Evolutionary conservation across 2,797 vertebrate genomes (phyloP), one percentile per base, ranked within the genome.

Genomic region (Onychomys torridus): DNA sequence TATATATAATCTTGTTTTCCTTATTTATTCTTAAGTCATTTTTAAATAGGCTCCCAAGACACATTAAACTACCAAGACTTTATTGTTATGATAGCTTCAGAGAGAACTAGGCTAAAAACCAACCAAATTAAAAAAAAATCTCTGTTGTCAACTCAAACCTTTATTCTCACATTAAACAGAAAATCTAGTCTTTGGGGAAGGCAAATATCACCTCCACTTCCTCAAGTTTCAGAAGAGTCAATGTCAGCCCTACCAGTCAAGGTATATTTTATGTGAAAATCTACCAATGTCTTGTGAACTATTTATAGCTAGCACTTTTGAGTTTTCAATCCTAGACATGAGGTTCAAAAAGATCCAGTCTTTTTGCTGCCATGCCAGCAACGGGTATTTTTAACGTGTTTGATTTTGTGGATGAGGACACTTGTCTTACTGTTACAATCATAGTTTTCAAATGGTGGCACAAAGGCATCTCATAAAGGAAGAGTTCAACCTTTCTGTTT

Each of bases 1-100:
- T 57, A 49, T 49, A 7, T 49, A 5, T 59, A 92, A 79, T 71
- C 12, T 46, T 89, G 19, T 71, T 94, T 85, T 90, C 29, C 12
- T 94, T 94, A 27, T 96, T 95, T 90, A 89, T 43, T 75, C 76
- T 89, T 84, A 87, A 84, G 32, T 73, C 34, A 1, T 79, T 95
- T 86, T 76, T 71, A 90, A 94, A 13, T 93, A 94, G 8, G 94
- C 75, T 89, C 52, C 40, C 57, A 88, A 84, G 86, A 63, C 61
- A 85, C 11, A 79, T 75, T 87, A 37, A 65, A n/a, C 17, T 55
- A 17, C 32, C 82, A 82, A 76, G 23, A 59, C 27, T n/a, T 90
- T 83, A 85, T 91, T 91, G 46, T 86, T 94, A 93, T 81, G 73
- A 89, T 46, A 89, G 34, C 13, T 81, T 95, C 25, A 81, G 75